Percentiles rank a stretch among this genome's conserved stretches.
Evolutionary conservation across 1,140 invertebrate genomes (phyloP).

Genomic region (Phenacoccus solenopsis): DNA sequence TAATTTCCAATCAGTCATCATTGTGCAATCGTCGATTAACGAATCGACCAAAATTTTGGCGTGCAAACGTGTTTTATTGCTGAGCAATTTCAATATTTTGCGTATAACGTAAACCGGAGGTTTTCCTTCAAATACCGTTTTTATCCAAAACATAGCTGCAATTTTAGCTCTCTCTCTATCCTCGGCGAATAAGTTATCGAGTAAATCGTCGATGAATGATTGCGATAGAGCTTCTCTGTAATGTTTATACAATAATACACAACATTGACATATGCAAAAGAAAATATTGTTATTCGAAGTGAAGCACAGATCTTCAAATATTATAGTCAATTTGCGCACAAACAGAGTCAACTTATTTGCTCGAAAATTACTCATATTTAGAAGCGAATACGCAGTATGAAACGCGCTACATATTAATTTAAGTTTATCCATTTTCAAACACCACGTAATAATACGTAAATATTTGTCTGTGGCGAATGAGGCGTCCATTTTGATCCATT

Average conservation of each 20-base stretch:
- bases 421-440: neutral
- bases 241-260: neutral
- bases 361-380: neutral
- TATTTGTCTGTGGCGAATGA: neutral
- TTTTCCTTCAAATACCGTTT: neutral
- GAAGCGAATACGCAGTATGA: neutral
- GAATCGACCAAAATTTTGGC: neutral
- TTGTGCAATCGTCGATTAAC: neutral
- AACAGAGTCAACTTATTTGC: neutral
- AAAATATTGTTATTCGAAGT: neutral
- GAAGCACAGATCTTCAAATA: neutral
- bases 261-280: neutral
- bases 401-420: neutral
- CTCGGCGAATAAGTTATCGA: neutral
- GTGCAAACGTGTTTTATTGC: neutral
- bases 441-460: neutral
- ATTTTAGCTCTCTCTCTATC: neutral
- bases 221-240: neutral
- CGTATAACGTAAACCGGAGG: neutral
- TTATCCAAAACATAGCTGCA: neutral
- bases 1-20: neutral
- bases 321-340: neutral
- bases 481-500: neutral
- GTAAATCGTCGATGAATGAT: neutral
- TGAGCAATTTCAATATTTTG: neutral